Conservation (phyloP, 2,113 vertebrate species). For the Brachyhypopomus occidentalis region DNA sequence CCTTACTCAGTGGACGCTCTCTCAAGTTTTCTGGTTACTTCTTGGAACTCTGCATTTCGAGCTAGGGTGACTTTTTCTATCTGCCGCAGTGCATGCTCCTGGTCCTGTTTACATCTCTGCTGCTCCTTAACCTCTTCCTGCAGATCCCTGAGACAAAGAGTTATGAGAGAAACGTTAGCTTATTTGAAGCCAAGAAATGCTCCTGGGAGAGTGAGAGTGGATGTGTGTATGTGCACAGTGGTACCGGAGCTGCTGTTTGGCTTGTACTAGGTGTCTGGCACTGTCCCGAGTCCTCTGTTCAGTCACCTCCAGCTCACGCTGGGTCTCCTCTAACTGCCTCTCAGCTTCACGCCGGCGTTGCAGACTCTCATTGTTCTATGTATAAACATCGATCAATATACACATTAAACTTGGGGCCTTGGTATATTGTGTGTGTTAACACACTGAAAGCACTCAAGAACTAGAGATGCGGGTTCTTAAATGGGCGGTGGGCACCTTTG, state of each 20-base stretch:
- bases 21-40: constrained; percentile 73
- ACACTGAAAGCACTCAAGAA: neutral
- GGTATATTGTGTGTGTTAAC: too few species aligned
- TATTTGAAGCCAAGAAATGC: neutral
- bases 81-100: constrained; percentile 76
- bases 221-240: neutral
- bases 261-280: constrained; percentile 74
- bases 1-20: constrained; percentile 72
- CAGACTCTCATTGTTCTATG: constrained; percentile 73
- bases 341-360: constrained; percentile 72
- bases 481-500: constrained; percentile 69
- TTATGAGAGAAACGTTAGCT: neutral
- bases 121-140: constrained; percentile 71
- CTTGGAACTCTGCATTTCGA: constrained; percentile 77
- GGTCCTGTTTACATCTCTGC: constrained; percentile 70
- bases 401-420: neutral
- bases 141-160: constrained; percentile 67
- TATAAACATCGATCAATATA: neutral
- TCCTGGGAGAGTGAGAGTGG: neutral
- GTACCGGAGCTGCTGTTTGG: constrained; percentile 81
- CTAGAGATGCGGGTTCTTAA: neutral
- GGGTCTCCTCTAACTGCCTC: constrained; percentile 63
- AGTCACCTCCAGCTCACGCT: constrained; percentile 78
- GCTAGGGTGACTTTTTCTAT: constrained; percentile 71
- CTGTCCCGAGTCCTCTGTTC: constrained; percentile 75